A percentile compares a stretch with the other conserved stretches of the same genome.
These are phyloP conservation scores for Arctopsyche grandis DNA, from an alignment of 1,140 invertebrate genomes.

Conservation along the genomic window DNA sequence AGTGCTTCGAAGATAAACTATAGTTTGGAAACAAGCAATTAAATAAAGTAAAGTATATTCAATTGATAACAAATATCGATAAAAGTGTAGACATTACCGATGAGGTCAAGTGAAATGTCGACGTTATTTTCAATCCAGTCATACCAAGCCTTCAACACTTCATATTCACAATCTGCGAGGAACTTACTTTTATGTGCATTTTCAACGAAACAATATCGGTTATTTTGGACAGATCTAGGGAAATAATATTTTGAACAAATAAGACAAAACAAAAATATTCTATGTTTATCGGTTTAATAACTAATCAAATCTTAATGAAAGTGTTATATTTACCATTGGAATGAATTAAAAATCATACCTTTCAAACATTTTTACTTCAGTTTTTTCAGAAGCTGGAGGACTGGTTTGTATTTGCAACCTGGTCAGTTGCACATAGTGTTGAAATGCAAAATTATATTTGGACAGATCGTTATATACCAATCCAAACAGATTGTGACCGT, in stretches of 20 bases:
- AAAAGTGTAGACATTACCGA: slow-evolving; percentile 68
- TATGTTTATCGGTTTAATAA: too few relatives aligned
- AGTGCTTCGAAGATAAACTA: slow-evolving; percentile 86
- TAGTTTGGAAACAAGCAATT: slow-evolving; percentile 56
- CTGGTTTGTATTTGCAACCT: slow-evolving; percentile 84
- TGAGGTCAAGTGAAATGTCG: slow-evolving; percentile 82
- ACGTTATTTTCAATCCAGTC: slow-evolving; percentile 78
- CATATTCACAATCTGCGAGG: slow-evolving; percentile 69
- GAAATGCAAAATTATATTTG: slow-evolving; percentile 85
- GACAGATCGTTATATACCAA: slow-evolving; percentile 83
- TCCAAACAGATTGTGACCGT: slow-evolving; percentile 84
- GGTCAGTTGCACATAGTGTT: slow-evolving; percentile 89
- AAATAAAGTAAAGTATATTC: neutral
- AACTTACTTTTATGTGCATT: slow-evolving; percentile 72
- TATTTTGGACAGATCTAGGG: slow-evolving; percentile 65
- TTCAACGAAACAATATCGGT: slow-evolving; percentile 82
- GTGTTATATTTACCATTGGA: slow-evolving; percentile 4
- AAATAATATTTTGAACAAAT: neutral
- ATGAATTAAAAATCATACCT: slow-evolving; percentile 60
- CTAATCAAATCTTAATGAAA: slow-evolving; percentile 21
- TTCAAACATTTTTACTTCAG: slow-evolving; percentile 87
- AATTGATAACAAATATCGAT: neutral
- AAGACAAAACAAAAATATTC: too few relatives aligned
- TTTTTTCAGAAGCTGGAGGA: slow-evolving; percentile 65
- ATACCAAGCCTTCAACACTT: slow-evolving; percentile 85